Percentiles rank a stretch among this genome's conserved stretches.
Evolutionary conservation across 2,888 invertebrate genomes (phyloP).

Genomic region (Altica lythri): DNA sequence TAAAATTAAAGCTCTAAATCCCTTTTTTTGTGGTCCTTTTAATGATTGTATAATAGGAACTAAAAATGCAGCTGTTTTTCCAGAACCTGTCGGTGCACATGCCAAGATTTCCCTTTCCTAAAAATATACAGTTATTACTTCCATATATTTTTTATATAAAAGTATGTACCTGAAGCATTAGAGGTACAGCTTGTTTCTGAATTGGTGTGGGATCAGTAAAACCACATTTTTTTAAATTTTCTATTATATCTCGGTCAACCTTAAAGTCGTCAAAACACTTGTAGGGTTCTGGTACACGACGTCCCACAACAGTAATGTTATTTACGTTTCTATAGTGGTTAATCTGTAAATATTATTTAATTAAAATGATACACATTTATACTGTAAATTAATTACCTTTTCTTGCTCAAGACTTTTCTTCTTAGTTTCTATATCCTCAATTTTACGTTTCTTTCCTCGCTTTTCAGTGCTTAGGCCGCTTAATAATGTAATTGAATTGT

Average conservation of each 20-base stretch:
- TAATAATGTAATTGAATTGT: constrained; percentile 43
- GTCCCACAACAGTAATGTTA: constrained; percentile 79
- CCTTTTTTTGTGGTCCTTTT: constrained; percentile 69
- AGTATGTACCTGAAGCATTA: constrained; percentile 74
- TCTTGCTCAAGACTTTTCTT: constrained; percentile 46
- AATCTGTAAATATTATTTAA: constrained; percentile 60
- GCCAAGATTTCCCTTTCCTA: constrained; percentile 84
- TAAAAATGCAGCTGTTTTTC: constrained; percentile 95
- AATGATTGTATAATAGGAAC: constrained; percentile 84
- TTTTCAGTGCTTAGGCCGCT: constrained; percentile 37
- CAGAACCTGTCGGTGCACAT: constrained; percentile 97
- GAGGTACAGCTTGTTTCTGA: constrained; percentile 91
- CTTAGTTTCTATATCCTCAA: constrained; percentile 38
- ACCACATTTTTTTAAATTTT: constrained; percentile 72
- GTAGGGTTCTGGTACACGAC: constrained; percentile 78
- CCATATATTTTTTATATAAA: constrained; percentile 7
- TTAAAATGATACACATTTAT: constrained; percentile 1
- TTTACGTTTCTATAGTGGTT: constrained; percentile 75
- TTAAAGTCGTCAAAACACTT: constrained; percentile 70
- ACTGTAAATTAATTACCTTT: constrained; percentile 33
- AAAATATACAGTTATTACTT: constrained; percentile 18
- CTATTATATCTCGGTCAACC: constrained; percentile 65
- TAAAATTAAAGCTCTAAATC: constrained; percentile 84
- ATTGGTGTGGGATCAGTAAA: constrained; percentile 83
- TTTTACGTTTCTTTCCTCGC: constrained; percentile 47